phyloP scores from a whole-genome alignment of 2,113 vertebrate species.

The Tursiops truncatus region DNA sequence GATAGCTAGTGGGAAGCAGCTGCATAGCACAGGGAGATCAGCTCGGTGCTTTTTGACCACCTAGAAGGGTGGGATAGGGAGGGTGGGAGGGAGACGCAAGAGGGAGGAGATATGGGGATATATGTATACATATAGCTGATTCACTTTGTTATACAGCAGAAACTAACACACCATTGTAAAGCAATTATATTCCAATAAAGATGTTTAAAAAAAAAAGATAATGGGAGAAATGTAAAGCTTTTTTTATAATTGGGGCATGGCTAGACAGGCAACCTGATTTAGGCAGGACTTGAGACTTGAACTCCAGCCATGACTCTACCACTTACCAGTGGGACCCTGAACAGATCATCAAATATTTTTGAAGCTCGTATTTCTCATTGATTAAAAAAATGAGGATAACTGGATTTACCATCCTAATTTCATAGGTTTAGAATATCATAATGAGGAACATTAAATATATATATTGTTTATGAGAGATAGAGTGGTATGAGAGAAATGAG shows the following conservation, averaged over 20 bases:
- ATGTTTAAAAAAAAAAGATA: no score
- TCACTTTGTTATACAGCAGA: no score
- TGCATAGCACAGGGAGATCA: no score
- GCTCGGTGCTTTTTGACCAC: no score
- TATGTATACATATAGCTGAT: no score
- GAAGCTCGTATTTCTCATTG: neutral
- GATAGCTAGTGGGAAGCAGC: no score
- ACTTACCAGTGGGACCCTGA: neutral
- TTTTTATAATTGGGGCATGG: neutral
- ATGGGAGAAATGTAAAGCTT: neutral
- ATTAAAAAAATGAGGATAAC: neutral
- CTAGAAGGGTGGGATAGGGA: no score
- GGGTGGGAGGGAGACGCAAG: no score
- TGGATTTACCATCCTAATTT: neutral
- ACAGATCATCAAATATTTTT: neutral
- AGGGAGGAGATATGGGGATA: no score
- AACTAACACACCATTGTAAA: no score
- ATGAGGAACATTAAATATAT: neutral
- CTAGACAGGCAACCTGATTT: rapidly evolving
- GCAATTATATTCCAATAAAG: no score
- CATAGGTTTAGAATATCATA: neutral
- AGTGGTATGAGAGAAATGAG: neutral
- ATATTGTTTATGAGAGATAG: neutral
- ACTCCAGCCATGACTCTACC: no score
- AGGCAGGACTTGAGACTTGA: neutral